Evolutionary conservation across 2,888 invertebrate genomes (phyloP).

Genomic region (Polyommatus icarus): DNA sequence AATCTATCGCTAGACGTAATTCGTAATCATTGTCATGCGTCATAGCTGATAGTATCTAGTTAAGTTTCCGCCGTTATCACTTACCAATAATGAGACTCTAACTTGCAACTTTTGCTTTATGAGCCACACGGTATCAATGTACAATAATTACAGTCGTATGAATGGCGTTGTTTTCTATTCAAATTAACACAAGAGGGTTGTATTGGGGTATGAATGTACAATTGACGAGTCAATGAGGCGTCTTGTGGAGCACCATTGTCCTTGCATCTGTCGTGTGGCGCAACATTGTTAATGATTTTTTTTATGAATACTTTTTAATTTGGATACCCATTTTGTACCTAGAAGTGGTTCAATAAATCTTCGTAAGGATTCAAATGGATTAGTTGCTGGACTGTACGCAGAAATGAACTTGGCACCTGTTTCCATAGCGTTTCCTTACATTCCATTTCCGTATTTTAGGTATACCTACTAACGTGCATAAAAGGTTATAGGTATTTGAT

Average conservation of each 20-base stretch:
- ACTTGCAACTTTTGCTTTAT: not conserved
- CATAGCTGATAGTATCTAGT: not conserved
- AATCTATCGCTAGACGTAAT: constrained; percentile 34
- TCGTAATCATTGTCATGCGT: constrained; percentile 3
- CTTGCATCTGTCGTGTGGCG: constrained; percentile 47
- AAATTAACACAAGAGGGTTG: constrained; percentile 38
- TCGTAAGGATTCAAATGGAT: not conserved
- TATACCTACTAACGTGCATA: not conserved
- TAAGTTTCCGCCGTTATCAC: not conserved
- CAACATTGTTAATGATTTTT: constrained; percentile 32
- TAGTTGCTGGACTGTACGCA: not conserved
- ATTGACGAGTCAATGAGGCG: constrained; percentile 47
- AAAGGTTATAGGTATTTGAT: too few species aligned
- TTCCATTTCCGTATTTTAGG: not conserved
- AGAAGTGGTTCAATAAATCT: not conserved
- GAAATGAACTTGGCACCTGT: not conserved
- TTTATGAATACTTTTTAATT: constrained; percentile 30
- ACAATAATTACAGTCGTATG: constrained; percentile 33
- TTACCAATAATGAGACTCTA: not conserved
- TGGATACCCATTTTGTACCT: constrained; percentile 7
- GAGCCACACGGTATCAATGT: constrained; percentile 33
- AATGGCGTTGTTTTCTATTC: constrained; percentile 42
- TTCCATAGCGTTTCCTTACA: not conserved
- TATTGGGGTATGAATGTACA: constrained; percentile 43
- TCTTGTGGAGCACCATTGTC: constrained; percentile 46